Base-by-base conservation (phyloP, 2,888 invertebrate genomes). In the Iselma pallidipennis region DNA sequence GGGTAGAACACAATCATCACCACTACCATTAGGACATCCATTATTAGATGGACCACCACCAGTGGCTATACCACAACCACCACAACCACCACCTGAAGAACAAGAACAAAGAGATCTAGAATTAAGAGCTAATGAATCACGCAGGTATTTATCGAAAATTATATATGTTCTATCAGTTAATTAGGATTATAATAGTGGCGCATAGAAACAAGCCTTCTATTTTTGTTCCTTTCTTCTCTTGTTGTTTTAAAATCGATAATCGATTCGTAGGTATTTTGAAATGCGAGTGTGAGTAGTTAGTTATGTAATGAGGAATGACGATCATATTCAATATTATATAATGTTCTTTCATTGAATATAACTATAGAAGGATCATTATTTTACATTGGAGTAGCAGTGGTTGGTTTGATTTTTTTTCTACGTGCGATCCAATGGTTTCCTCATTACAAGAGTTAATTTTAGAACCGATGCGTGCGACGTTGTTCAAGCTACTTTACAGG, bases 1-100 rank as follows among this genome's bases (percentile, higher is more conserved):
- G 72, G 95, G 95, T 61, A 89, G 97, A 78, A 97, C 97, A 61
- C 96, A 97, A 83, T 96, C 96, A 49, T 96, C 96, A 2, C 95
- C 95, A 1, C 83, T 95, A 71, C 94, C 94, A 25, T 84, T 96
- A 58, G 95, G 95, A 1, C 94, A 95, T 83, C 94, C 95, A 23
- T 89, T 94, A 86, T 86, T 95, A 57, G 79, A 79, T 23, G 78
- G 76, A 12, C 74, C 72, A 29, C 76, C 72, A 29, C 76, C 75
- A 23, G 68, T 71, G 31, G 74, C 75, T 50, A 71, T 71, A 9
- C 74, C 71, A 29, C 75, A 72, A 49, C 74, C 74, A 67, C 78
- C 68, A 60, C 80, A 74, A 65, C 77, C 83, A 80, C 74, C 92
- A 89, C 59, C 83, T 90, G 63, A 80, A 65, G 78, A 79, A 67